Base-by-base conservation (phyloP, 2,888 invertebrate genomes). In the Tenthredo livida region DNA sequence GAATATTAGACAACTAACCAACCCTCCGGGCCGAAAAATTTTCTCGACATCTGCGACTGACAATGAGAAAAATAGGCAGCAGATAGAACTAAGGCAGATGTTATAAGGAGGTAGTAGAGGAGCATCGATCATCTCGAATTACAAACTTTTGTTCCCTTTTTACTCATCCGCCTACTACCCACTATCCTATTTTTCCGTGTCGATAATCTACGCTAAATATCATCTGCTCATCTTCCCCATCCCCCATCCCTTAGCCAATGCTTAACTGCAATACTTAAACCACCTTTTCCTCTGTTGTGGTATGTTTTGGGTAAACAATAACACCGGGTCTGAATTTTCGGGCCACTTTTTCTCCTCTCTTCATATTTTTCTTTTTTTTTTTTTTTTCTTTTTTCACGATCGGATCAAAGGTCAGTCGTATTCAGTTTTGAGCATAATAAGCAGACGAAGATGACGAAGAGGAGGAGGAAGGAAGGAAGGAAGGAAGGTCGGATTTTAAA, bases 51-150 rank as follows among this genome's bases (percentile, higher is more conserved):
- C 70, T 37, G 37, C 17, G n/a, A 7, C 54, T n/a, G n/a, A 70
- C 10, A 70, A 87, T 86, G 86, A 85, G 67, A 87, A 67, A 88
- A 54, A n/a, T 61, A 29, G 29, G 29, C n/a, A 58, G 1, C 21
- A 37, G 10, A 40, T 21, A 61, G 6, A 37, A 21, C 21, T 47
- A 43, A 43, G 40, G 80, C 61, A 80, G 61, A 50, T 61, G 61
- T 67, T 33, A 3, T 12, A 80, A 43, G 29, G 1, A 29, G 2
- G 29, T n/a, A n/a, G n/a, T n/a, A 21, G 10, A 25, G 58, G 65
- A 21, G 80, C 80, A 65, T 83, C 83, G 83, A 83, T 83, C 67
- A 83, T 83, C 83, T 83, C 83, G 83, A 83, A 83, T 83, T 83
- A 83, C 83, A 58, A 37, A 25, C 25, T 54, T 77, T 50, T 77